Percentiles rank a stretch among this genome's conserved stretches.
These are phyloP conservation scores for Alloplasta piceator DNA, from an alignment of 2,888 invertebrate genomes.

Conservation along the genomic window DNA sequence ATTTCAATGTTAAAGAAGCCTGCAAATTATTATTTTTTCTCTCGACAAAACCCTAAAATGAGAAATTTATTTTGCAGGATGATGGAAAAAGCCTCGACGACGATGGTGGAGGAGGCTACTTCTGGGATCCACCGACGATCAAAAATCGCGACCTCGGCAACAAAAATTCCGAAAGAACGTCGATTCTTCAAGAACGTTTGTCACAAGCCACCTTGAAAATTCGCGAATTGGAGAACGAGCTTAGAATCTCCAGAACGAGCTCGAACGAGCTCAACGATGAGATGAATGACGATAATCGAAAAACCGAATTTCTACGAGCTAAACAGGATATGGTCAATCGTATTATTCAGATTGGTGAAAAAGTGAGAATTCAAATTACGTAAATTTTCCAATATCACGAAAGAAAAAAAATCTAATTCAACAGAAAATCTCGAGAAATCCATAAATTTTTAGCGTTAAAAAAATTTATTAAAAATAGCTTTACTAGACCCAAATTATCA, in stretches of 20 bases:
- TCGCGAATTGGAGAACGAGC: conserved; percentile 78
- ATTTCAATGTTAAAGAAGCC: too few relatives aligned
- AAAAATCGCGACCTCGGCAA: conserved; percentile 71
- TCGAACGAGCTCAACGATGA: conserved; percentile 76
- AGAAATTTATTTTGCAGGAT: conserved; percentile 71
- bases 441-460: too few relatives aligned
- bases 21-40: not conserved
- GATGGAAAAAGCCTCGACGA: conserved; percentile 68
- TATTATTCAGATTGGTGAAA: conserved; percentile 82
- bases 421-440: too few relatives aligned
- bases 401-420: too few relatives aligned
- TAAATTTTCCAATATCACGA: too few relatives aligned
- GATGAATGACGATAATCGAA: conserved; percentile 76
- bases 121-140: conserved; percentile 79
- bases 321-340: conserved; percentile 82
- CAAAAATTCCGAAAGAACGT: conserved; percentile 72
- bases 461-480: too few relatives aligned
- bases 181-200: conserved; percentile 78
- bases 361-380: conserved; percentile 71
- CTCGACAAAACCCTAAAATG: not conserved
- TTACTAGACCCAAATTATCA: too few relatives aligned
- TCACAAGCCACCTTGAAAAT: conserved; percentile 81
- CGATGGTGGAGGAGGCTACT: conserved; percentile 77
- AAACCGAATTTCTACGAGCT: conserved; percentile 78
- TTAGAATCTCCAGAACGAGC: conserved; percentile 70